Base-by-base conservation (phyloP, 1,140 invertebrate species). In the Drosophila micromelanica region DNA sequence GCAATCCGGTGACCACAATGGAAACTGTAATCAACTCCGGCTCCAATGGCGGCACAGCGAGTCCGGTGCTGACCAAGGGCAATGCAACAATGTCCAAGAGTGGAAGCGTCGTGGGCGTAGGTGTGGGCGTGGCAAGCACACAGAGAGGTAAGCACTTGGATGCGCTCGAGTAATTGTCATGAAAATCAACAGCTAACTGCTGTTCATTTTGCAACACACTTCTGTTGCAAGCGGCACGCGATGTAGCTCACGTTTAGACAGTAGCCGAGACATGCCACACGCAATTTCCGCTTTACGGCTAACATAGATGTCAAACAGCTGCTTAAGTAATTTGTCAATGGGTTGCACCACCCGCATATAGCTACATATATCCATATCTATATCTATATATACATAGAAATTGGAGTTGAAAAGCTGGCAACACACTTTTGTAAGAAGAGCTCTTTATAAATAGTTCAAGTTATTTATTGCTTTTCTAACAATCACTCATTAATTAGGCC, bases 81-180 rank as follows among this genome's bases (percentile, higher is more conserved):
- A 30, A 57, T 35, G 9, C 20, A 2, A n/a, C 20, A 2, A 15
- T 38, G 68, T 48, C 64, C 42, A 80, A 77, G 59, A 86, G 65
- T 61, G 57, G 30, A 45, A 17, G 27, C 13, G 38, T 11, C 11
- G 42, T 46, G 45, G 71, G 55, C 43, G 27, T 5, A 11, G 38
- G 12, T 6, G 42, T 57, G 42, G 69, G 59, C 46, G 35, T 64
- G 45, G 32, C 57, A 17, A 52, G 59, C 62, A 77, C 60, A 60
- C 78, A 76, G 42, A 76, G 70, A 78, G 82, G 82, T 86, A 59
- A 78, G 69, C 23, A 35, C 1, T n/a, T 30, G 23, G 12, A 23
- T 38, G 35, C 40, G 32, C 40, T 20, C 4, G 13, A 42, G 27
- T 30, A 6, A 27, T 12, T 7, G 27, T 15, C 27, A 15, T 5